Base-by-base conservation (phyloP, 2,888 invertebrate species). In the Cephus pulcher region DNA sequence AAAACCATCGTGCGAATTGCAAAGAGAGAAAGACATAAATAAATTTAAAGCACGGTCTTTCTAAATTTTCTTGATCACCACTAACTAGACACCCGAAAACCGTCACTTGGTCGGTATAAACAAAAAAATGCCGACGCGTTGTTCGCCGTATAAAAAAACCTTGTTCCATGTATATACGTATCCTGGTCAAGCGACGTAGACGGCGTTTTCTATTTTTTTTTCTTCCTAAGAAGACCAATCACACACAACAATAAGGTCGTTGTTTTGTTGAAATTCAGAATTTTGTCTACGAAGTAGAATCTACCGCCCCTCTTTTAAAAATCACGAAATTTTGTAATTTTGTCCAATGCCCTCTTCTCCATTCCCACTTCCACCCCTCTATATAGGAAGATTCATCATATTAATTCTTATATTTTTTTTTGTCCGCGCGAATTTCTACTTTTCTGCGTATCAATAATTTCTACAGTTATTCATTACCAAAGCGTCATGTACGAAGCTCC, bases 221-320 rank as follows among this genome's bases (percentile, higher is more conserved):
- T 56, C 40, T 70, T 56, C 33, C 69, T 75, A 33, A 69, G 68
- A 80, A 70, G 34, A 76, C 74, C 79, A 75, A 78, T 76, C 73
- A 78, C 78, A 76, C 73, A 76, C 78, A 76, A 80, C 76, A 73
- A 75, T 74, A 75, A 78, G 73, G 75, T 80, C 74, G 69, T 74
- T 76, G 76, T 69, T 74, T 75, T 76, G 73, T 75, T 79, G 33
- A 69, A 33, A 69, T 40, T 77, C 74, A 76, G 76, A 77, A 56
- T 56, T 56, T 56, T 56, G 0, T 23, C 23, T 56, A 56, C 1
- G 0, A 23, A 56, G 56, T 56, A 23, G 56, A 56, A 23, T 23
- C 56, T 23, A 23, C 9, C 23, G 9, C 9, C 56, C 56, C 56
- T 15, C 56, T 23, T 56, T 23, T 56, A 56, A 56, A 23, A 56